Evolutionary conservation across 2,113 vertebrate species (phyloP), one percentile per base, ranked within the genome.

Genomic region (Diadophis punctatus): DNA sequence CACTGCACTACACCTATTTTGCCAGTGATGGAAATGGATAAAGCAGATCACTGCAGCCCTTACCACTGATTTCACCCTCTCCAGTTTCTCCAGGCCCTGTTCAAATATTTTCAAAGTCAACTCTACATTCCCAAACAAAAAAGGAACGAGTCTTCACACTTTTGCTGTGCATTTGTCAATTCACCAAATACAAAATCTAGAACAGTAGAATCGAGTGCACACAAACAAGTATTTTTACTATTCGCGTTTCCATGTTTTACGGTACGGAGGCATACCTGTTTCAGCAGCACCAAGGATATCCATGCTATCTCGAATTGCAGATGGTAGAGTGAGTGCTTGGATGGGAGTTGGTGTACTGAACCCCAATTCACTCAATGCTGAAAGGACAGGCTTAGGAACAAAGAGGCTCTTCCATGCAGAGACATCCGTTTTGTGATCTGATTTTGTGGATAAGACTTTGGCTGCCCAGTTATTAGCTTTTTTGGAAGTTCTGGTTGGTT

Each of bases 271-370:
- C 91, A 96, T 97, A 99, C 99, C 99, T 90, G 99, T 99, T 97
- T 99, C 99, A 34, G 99, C 99, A 74, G 99, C 99, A 25, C 99
- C 99, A 56, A 99, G 97, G 89, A 99, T 95, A 93, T 99, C 99
- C 97, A 99, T 97, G 0, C 95, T 98, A 95, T 99, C 99, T 95
- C 99, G 97, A 95, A 99, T 99, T 8, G 99, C 99, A 58, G 99
- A 96, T 34, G 99, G 98, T 93, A 99, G 95, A 20, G 98, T 95
- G 87, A 99, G 97, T 51, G 98, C 98, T 96, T 99, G 99, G 94
- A 99, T 99, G 1, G 99, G 98, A 10, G 99, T 99, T 0, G 99
- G 99, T 58, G 98, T 97, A 90, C 97, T 97, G 95, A 99, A 99
- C 0, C 99, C 99, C n/a, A 99, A 96, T 56, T 91, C 97, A 95